Evolutionary conservation across 2,113 vertebrate species (phyloP), one percentile per base, ranked within the genome.

Genomic region (Panthera uncia): DNA sequence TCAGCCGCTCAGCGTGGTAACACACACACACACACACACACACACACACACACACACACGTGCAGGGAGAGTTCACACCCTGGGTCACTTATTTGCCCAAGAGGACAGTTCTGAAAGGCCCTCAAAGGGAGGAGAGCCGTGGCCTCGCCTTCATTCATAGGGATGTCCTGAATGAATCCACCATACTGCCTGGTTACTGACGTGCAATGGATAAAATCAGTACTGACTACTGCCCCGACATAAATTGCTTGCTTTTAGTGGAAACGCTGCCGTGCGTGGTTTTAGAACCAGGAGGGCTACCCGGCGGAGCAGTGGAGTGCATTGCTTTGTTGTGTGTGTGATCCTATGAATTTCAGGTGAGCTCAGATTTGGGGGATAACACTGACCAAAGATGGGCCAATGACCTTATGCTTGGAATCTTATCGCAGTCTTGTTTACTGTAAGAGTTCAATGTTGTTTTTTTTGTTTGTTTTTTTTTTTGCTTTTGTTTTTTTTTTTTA

Each of bases 11-110:
- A 3, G 1, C 23, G 21, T 57, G 63, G 57, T 21, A 68, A 33
- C 25, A 9, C 13, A 9, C 33, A 9, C 33, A 0, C 4, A 13
- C 8, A 11, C 33, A 0, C 4, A 13, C 8, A 11, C 33, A 0
- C 4, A 13, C 8, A 31, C 23, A 12, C 9, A 12, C 33, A 9
- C 13, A 9, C 33, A 11, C 33, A 0, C 4, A 13, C 6, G 25
- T 36, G 15, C 41, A 45, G 33, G 66, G 57, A 65, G 45, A 38
- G n/a, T 19, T 33, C 48, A 41, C 66, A 29, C 9, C n/a, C 15
- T 21, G 19, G 23, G n/a, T 66, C 16, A 2, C 52, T 84, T 45
- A 16, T 63, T 76, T 82, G 41, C 66, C n/a, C 12, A 27, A 38
- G 33, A 33, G 18, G 31, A 57, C 18, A 10, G 68, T 61, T 65